These are phyloP conservation scores for Percina caprodes DNA, from an alignment of 2,113 vertebrate genomes.

Conservation along the genomic window DNA sequence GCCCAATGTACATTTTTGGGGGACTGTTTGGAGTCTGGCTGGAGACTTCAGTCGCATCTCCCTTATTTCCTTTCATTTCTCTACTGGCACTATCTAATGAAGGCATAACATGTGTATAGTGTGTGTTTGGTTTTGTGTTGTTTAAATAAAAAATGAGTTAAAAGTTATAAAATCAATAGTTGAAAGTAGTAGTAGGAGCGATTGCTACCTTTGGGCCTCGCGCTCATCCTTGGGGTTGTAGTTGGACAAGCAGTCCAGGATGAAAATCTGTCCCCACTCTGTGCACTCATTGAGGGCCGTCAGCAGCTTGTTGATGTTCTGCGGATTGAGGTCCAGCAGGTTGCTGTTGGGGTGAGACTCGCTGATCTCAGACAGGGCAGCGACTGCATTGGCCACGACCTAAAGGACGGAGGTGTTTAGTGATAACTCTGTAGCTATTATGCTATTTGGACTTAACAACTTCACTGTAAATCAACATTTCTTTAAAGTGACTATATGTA, in stretches of 20 bases:
- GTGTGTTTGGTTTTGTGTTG: no score
- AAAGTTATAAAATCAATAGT: not conserved
- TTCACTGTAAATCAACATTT: not conserved
- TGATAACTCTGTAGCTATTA: not conserved
- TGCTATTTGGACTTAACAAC: not conserved
- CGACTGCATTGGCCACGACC: conserved; percentile 98
- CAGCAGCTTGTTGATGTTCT: conserved; percentile 99
- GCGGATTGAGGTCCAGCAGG: conserved; percentile 97
- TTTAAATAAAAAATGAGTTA: no score
- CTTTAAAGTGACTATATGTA: no score
- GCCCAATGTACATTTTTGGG: no score
- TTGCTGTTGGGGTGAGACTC: conserved; percentile 99
- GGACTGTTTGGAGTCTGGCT: no score
- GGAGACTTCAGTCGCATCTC: no score
- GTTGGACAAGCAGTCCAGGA: conserved; percentile 98
- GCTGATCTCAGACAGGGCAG: conserved; percentile 97
- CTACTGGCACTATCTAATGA: no score
- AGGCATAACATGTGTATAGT: no score
- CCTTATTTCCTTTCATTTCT: no score
- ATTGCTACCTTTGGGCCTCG: conserved; percentile 94
- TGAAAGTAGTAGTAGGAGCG: no score
- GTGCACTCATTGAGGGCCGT: conserved; percentile 98
- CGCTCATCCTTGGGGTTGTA: conserved; percentile 99
- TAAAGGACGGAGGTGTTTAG: conserved; percentile 49
- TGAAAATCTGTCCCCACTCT: conserved; percentile 99